Percentiles rank a stretch among this genome's conserved stretches.
phyloP scores from a whole-genome alignment of 92 coral and sea anemone genomes.

The Meandrina meandrites region DNA sequence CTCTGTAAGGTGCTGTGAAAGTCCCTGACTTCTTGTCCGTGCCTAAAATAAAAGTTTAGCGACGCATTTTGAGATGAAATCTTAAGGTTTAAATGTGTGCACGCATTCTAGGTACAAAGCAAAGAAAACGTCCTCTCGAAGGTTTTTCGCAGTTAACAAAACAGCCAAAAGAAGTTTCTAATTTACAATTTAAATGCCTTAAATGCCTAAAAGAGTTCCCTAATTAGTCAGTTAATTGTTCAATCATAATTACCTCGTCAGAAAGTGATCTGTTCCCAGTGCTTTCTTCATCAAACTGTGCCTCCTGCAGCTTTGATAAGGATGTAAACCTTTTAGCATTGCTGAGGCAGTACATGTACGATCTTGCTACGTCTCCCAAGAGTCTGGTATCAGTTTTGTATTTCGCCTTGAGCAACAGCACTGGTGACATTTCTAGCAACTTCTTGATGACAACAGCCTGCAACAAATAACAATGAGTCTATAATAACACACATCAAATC shows the following conservation, averaged over 20 bases:
- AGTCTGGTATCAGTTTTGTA: conserved; percentile 12
- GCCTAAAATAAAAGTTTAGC: background rate
- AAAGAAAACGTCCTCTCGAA: background rate
- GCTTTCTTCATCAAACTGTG: background rate
- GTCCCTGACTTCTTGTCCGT: background rate
- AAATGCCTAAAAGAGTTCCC: too few relatives aligned
- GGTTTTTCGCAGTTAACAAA: background rate
- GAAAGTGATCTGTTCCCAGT: background rate
- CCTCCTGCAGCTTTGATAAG: background rate
- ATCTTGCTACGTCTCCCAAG: conserved; percentile 8
- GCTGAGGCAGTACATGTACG: conserved; percentile 16
- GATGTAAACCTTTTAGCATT: background rate
- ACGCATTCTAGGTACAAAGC: too few relatives aligned
- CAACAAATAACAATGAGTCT: background rate
- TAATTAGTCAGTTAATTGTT: too few relatives aligned
- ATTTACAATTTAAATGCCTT: too few relatives aligned
- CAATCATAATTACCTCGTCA: too few relatives aligned
- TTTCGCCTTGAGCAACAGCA: conserved; percentile 2
- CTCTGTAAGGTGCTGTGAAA: conserved; percentile 4
- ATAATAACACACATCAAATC: background rate
- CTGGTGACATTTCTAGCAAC: background rate
- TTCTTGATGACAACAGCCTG: background rate
- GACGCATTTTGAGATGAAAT: background rate
- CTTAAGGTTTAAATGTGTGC: too few relatives aligned
- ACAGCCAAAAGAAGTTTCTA: too few relatives aligned